A percentile compares a stretch with the other conserved stretches of the same genome.
Conservation (phyloP, 2,888 invertebrate genomes). For the Nycteola revayana region DNA sequence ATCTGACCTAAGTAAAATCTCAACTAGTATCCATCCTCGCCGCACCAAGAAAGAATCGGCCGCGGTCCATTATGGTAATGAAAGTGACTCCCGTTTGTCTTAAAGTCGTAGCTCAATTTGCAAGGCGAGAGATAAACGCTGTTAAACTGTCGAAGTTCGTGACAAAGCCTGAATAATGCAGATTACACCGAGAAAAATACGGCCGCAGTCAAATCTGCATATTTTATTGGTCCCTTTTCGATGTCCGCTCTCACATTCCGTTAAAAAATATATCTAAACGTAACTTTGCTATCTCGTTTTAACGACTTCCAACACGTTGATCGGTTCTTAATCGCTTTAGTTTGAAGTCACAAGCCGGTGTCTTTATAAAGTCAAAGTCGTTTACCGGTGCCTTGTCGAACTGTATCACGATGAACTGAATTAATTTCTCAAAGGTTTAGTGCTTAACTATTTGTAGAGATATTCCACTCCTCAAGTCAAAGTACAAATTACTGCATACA, state of each 20-base stretch:
- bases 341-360: conserved; percentile 19
- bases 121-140: conserved; percentile 82
- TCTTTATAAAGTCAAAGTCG: conserved; percentile 25
- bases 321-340: conserved; percentile 31
- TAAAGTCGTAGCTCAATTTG: conserved; percentile 82
- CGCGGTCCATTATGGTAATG: conserved; percentile 80
- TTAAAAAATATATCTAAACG: conserved; percentile 48
- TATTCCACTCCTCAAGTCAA: conserved; percentile 51
- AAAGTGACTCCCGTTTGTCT: conserved; percentile 81
- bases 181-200: conserved; percentile 82
- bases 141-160: conserved; percentile 83
- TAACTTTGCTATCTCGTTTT: conserved; percentile 27
- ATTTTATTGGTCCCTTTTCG: conserved; percentile 78
- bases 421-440: conserved; percentile 43
- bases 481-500: conserved; percentile 48
- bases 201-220: conserved; percentile 80
- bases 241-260: conserved; percentile 58
- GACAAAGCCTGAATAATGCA: conserved; percentile 82
- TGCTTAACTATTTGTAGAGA: conserved; percentile 39
- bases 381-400: conserved; percentile 29
- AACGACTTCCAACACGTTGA: conserved; percentile 26
- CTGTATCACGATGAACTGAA: conserved; percentile 34
- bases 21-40: conserved; percentile 61
- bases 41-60: conserved; percentile 76
- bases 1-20: conserved; percentile 49